phyloP scores from a whole-genome alignment of 2,113 vertebrate genomes.

The Megaceryle torquata region DNA sequence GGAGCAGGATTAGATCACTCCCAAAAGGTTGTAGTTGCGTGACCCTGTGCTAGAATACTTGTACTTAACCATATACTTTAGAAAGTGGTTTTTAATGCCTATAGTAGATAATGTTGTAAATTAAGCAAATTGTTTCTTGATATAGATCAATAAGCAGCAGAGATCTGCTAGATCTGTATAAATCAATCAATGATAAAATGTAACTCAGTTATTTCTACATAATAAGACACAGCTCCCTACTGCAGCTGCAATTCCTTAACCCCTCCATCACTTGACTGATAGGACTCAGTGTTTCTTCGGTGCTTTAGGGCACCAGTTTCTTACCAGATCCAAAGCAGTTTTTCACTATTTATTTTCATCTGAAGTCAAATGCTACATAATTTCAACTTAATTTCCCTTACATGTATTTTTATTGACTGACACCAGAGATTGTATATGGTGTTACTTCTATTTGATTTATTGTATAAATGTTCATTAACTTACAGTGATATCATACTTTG shows the following conservation, averaged over 20 bases:
- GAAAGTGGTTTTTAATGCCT: background rate
- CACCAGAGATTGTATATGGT: background rate
- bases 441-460: background rate
- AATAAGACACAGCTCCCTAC: background rate
- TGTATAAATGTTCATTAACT: background rate
- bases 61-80: background rate
- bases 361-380: background rate
- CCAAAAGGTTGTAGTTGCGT: background rate
- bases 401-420: background rate
- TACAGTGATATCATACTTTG: background rate
- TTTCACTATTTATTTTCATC: background rate
- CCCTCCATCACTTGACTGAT: background rate
- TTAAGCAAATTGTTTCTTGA: background rate
- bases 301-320: background rate
- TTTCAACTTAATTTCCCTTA: background rate
- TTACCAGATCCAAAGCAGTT: background rate
- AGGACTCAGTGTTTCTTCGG: accelerated
- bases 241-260: background rate
- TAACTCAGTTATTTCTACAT: background rate
- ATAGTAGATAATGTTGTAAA: background rate
- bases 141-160: background rate
- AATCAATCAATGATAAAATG: background rate
- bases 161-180: background rate
- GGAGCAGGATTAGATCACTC: background rate
- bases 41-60: background rate